Conservation (phyloP, 2,888 invertebrate genomes). For the Melinaea menophilus region DNA sequence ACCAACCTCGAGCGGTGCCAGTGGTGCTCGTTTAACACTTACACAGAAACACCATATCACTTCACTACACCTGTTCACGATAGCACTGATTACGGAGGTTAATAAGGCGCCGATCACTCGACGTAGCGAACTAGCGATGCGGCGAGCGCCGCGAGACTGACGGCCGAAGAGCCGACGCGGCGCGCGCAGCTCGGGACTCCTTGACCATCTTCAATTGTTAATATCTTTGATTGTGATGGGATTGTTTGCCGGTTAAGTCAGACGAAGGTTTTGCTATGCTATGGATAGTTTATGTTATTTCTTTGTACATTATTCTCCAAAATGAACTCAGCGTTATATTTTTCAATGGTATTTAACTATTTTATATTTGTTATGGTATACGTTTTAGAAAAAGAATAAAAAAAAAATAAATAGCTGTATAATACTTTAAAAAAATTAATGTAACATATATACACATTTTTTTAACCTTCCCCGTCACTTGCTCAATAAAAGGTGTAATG, state of each 20-base stretch:
- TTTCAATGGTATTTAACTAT: too few species aligned
- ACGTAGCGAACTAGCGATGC: slow-evolving; percentile 35
- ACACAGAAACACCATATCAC: slow-evolving; percentile 15
- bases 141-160: slow-evolving; percentile 60
- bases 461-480: too few species aligned
- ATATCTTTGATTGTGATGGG: slow-evolving; percentile 8
- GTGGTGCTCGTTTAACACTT: slow-evolving; percentile 20
- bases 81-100: slow-evolving; percentile 7
- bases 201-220: slow-evolving; percentile 5
- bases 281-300: neutral
- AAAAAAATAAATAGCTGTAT: too few species aligned
- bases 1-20: slow-evolving; percentile 59
- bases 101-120: neutral
- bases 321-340: too few species aligned
- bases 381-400: too few species aligned
- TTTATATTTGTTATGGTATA: too few species aligned
- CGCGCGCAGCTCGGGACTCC: neutral
- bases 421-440: too few species aligned
- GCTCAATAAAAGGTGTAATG: too few species aligned
- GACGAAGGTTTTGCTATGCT: neutral
- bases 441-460: too few species aligned
- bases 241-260: slow-evolving; percentile 4
- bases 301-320: too few species aligned
- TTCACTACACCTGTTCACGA: slow-evolving; percentile 22
- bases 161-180: slow-evolving; percentile 14